Conservation (phyloP, 2,888 invertebrate species). For the Platerodrilus igneus region DNA sequence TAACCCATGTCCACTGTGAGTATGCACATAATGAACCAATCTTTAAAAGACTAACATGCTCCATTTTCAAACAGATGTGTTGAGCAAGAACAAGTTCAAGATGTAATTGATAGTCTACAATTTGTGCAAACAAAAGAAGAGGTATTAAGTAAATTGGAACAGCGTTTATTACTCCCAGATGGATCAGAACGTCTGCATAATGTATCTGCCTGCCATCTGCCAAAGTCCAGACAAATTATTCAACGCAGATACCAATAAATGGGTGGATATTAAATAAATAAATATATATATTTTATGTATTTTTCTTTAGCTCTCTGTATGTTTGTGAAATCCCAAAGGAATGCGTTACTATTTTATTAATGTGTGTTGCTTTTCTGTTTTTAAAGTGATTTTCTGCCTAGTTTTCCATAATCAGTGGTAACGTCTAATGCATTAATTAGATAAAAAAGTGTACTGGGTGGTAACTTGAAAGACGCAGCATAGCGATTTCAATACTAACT, state of each 20-base stretch:
- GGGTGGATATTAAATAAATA: no score
- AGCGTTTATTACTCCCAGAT: slow-evolving; percentile 40
- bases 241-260: slow-evolving; percentile 49
- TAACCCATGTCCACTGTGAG: slow-evolving; percentile 53
- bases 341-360: no score
- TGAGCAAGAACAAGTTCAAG: slow-evolving; percentile 51
- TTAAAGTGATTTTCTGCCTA: neutral
- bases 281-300: no score
- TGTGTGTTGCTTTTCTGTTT: no score
- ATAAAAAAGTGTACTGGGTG: no score
- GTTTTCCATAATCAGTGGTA: no score
- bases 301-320: no score
- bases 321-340: no score
- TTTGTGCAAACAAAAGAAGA: slow-evolving; percentile 42
- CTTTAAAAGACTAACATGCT: slow-evolving; percentile 46
- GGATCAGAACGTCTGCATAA: slow-evolving; percentile 48
- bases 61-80: slow-evolving; percentile 45
- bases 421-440: no score
- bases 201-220: slow-evolving; percentile 51
- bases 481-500: no score
- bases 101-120: slow-evolving; percentile 48
- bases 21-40: no score
- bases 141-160: slow-evolving; percentile 41
- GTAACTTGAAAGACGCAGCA: no score
- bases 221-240: slow-evolving; percentile 51